Base-by-base conservation (phyloP, 2,888 invertebrate genomes). In the Tiphia femorata region DNA sequence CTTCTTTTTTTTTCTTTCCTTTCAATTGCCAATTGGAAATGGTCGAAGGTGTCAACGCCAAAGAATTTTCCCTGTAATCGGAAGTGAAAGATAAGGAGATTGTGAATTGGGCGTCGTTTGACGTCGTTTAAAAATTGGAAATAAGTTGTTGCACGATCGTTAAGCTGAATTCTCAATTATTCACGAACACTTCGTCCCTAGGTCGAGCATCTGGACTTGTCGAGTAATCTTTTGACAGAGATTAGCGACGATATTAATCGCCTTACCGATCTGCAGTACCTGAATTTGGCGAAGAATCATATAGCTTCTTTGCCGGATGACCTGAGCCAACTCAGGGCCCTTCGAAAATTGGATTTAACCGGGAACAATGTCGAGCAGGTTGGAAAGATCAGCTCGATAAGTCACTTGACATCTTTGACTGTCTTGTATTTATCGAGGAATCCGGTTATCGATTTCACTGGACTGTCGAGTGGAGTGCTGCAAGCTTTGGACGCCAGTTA, bases 381-480 rank as follows among this genome's bases (percentile, higher is more conserved):
- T 3, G 33, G 8, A 16, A 58, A 69, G 37, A 65, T 81, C 30
- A 58, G 40, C 5, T 61, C 74, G 16, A 54, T 82, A 17, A 51
- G 47, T 12, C 73, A 78, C 37, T 59, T 83, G 0, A 78, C 78
- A 0, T 88, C 84, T 42, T 81, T 93, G 42, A 85, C 85, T 70
- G 85, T 84, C 33, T 80, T 93, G n/a, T 87, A 89, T 62, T 80
- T 93, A n/a, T 89, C 90, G 0, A 82, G 86, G 42, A 93, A 93
- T 80, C 86, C 85, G 27, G 82, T 93, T 33, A 79, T 73, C 30
- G 85, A 84, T 29, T 85, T 91, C 29, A 86, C 88, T 54, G 83
- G 87, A n/a, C 78, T 92, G 2, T 84, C 86, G 35, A 91, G 89
- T 64, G 74, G 84, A 10, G 87, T 88, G 0, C 78, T 92, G 17